phyloP scores from a whole-genome alignment of 2,797 vertebrate species.

The Dermochelys coriacea region DNA sequence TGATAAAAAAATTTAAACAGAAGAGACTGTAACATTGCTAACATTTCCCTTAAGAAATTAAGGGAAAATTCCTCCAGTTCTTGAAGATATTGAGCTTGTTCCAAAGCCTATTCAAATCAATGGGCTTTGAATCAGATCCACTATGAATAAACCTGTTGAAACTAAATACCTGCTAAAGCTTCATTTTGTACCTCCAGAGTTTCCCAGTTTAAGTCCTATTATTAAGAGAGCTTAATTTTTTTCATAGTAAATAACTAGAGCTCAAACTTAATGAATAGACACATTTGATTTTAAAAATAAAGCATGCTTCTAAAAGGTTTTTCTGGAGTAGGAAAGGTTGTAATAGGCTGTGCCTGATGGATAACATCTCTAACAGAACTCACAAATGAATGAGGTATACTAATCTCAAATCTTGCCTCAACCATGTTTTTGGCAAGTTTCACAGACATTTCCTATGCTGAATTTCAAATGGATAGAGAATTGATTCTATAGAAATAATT shows the following conservation, averaged over 20 bases:
- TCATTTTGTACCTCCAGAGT: slow-evolving; percentile 18
- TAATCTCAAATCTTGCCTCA: neutral
- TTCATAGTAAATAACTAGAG: neutral
- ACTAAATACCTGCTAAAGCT: slow-evolving; percentile 50
- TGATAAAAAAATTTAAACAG: slow-evolving; percentile 66
- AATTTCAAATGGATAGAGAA: neutral
- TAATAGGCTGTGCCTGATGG: neutral
- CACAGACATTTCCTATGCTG: neutral
- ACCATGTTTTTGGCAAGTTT: neutral
- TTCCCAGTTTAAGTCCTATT: neutral
- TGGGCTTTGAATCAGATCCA: slow-evolving; percentile 8
- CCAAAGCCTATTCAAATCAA: neutral
- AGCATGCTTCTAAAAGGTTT: neutral
- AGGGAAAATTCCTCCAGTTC: slow-evolving; percentile 56
- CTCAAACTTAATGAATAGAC: neutral
- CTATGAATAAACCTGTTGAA: slow-evolving; percentile 44
- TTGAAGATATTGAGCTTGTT: slow-evolving; percentile 21
- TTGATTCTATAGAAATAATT: neutral
- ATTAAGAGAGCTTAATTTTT: neutral
- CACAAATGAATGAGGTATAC: neutral
- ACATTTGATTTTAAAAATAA: neutral
- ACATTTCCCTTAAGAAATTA: too few relatives aligned
- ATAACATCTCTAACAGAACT: neutral
- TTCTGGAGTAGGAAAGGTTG: neutral
- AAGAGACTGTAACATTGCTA: slow-evolving; percentile 36